phyloP scores from a whole-genome alignment of 2,888 invertebrate species.

The Opisthograptis luteolata region DNA sequence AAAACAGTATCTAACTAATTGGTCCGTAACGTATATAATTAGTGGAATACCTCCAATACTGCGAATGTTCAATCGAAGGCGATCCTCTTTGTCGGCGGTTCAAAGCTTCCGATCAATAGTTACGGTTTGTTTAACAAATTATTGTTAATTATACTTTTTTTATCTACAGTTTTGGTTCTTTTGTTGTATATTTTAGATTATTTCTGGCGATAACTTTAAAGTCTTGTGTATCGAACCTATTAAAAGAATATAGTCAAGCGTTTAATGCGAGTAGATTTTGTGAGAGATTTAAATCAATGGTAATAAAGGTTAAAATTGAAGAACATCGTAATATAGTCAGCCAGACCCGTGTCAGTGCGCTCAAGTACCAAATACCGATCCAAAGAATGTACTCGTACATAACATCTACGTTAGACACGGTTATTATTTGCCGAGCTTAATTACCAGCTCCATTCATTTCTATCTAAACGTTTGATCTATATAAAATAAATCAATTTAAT shows the following conservation, averaged over 20 bases:
- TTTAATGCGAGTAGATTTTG: neutral
- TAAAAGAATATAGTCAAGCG: neutral
- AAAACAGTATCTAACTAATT: conserved; percentile 16
- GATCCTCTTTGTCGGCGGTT: conserved; percentile 59
- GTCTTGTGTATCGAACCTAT: conserved; percentile 9
- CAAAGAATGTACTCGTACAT: conserved; percentile 34
- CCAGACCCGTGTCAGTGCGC: conserved; percentile 10
- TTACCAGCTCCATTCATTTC: conserved; percentile 67
- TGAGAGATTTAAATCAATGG: conserved; percentile 14
- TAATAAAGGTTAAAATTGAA: conserved; percentile 23
- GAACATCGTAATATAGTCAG: conserved; percentile 1
- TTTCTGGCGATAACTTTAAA: conserved; percentile 31
- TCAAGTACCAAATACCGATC: conserved; percentile 28
- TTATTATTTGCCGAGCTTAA: conserved; percentile 77
- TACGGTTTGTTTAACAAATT: conserved; percentile 74
- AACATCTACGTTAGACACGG: conserved; percentile 51
- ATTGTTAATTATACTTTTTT: conserved; percentile 70
- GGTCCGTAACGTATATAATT: conserved; percentile 30
- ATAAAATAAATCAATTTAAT: conserved; percentile 83
- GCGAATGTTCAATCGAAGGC: conserved; percentile 28
- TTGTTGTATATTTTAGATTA: conserved; percentile 37
- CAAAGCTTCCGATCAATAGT: conserved; percentile 59
- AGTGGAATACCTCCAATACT: conserved; percentile 33
- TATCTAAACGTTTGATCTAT: conserved; percentile 70
- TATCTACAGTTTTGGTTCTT: conserved; percentile 47